These are phyloP conservation scores for Caenorhabditis wallacei DNA, from an alignment of 2,888 invertebrate species.

Conservation along the genomic window DNA sequence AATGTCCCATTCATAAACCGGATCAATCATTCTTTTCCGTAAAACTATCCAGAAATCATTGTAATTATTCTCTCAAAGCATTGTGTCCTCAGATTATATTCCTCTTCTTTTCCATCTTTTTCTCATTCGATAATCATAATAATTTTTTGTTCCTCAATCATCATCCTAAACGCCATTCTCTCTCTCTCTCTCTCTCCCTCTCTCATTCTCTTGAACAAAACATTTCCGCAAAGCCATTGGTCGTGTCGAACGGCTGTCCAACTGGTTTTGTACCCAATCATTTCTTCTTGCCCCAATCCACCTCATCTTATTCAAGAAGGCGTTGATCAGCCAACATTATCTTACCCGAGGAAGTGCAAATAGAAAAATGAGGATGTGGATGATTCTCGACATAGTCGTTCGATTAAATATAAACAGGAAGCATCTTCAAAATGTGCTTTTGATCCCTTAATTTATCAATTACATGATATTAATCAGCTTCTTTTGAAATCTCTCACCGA, in stretches of 20 bases:
- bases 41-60: conserved; percentile 30
- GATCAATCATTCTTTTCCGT: conserved; percentile 5
- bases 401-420: conserved; percentile 62
- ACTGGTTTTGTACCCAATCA: conserved; percentile 51
- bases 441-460: conserved; percentile 48
- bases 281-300: conserved; percentile 20
- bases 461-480: neutral
- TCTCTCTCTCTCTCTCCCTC: conserved; percentile 25
- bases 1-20: conserved; percentile 14
- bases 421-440: conserved; percentile 64
- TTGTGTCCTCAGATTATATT: conserved; percentile 43
- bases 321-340: conserved; percentile 46
- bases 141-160: conserved; percentile 42
- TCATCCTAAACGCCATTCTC: conserved; percentile 8
- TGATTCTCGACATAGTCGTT: conserved; percentile 61
- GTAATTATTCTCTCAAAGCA: conserved; percentile 3
- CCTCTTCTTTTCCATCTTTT: conserved; percentile 25
- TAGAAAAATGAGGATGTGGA: conserved; percentile 43
- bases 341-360: conserved; percentile 65
- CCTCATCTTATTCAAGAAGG: conserved; percentile 37
- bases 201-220: conserved; percentile 43
- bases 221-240: conserved; percentile 52
- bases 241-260: conserved; percentile 44
- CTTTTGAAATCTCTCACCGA: conserved; percentile 52
- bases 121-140: conserved; percentile 45